Evolutionary conservation across 2,888 invertebrate species (phyloP).

Genomic region (Cataglyphis livida): DNA sequence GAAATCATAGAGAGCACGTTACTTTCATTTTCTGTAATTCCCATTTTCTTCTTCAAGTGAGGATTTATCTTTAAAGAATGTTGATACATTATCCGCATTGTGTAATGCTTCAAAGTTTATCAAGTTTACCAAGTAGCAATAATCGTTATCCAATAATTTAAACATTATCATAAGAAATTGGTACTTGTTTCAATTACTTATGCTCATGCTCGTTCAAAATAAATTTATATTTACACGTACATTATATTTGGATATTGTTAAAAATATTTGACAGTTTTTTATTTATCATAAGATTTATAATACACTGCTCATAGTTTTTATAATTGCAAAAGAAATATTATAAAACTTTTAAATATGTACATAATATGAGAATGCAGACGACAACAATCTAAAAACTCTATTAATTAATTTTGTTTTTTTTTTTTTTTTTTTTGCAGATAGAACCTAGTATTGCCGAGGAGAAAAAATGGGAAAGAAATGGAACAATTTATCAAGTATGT

Average conservation of each 20-base stretch:
- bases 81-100: not conserved
- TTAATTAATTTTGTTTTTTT: not conserved
- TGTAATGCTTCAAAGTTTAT: not conserved
- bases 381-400: not conserved
- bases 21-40: not conserved
- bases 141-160: not conserved
- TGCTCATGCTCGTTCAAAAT: not conserved
- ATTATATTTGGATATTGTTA: not conserved
- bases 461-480: constrained; percentile 64
- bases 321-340: not conserved
- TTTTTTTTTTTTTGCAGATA: constrained; percentile 53
- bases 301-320: not conserved
- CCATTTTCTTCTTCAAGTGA: not conserved
- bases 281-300: not conserved
- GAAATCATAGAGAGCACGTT: not conserved
- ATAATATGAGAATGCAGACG: not conserved
- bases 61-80: not conserved
- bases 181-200: not conserved
- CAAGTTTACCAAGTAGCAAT: not conserved
- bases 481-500: constrained; percentile 71
- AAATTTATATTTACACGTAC: not conserved
- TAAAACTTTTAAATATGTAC: not conserved
- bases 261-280: not conserved
- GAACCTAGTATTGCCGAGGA: constrained; percentile 46
- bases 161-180: not conserved